Evolutionary conservation across 2,888 invertebrate genomes (phyloP).

Genomic region (Leucoma salicis): DNA sequence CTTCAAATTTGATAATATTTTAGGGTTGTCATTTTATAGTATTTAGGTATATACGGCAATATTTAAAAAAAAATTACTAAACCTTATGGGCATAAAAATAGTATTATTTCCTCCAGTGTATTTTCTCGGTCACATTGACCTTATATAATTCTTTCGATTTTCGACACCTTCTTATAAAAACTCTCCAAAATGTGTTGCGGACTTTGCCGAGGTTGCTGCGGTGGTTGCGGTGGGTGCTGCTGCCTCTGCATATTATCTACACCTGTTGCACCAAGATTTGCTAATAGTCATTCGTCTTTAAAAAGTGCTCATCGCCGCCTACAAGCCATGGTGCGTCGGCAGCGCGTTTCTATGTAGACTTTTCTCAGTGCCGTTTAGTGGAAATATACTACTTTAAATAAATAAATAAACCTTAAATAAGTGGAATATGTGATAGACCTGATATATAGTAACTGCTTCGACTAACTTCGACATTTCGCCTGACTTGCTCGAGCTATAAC

Average conservation of each 20-base stretch:
- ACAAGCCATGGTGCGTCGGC: neutral
- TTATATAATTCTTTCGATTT: neutral
- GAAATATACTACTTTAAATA: constrained; percentile 45
- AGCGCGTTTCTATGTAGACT: constrained; percentile 4
- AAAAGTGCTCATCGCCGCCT: neutral
- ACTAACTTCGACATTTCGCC: no score
- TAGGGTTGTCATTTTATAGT: no score
- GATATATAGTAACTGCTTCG: no score
- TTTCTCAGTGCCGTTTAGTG: constrained; percentile 42
- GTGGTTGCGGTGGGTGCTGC: constrained; percentile 10
- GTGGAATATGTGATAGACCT: no score
- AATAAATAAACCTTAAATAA: no score
- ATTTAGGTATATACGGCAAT: no score
- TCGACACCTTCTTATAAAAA: neutral
- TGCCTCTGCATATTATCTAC: constrained; percentile 67
- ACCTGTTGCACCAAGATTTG: constrained; percentile 76
- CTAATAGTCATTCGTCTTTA: constrained; percentile 30
- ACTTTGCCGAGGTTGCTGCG: constrained; percentile 1
- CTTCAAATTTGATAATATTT: no score
- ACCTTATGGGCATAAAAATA: neutral
- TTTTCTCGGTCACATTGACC: neutral
- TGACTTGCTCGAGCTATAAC: no score
- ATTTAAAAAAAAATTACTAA: constrained; percentile 7
- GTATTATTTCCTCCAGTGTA: neutral
- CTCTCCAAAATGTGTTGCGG: constrained; percentile 2